Evolutionary conservation across 2,797 vertebrate species (phyloP), one percentile per base, ranked within the genome.

Genomic region (Gastrophryne carolinensis): DNA sequence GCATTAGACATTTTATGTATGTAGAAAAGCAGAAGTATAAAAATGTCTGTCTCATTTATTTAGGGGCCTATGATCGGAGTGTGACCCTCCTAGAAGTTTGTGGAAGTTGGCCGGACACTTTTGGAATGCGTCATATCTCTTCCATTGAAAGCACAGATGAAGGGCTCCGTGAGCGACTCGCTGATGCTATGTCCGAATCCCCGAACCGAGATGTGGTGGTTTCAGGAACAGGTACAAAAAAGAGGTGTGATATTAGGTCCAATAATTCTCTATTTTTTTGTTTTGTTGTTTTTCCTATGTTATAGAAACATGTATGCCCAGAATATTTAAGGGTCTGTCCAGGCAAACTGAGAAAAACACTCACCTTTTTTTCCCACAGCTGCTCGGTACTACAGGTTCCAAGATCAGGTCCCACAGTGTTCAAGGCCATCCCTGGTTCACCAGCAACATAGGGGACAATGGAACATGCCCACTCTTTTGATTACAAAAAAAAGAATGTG

Each of bases 101-200:
- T 0, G 96, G 97, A 73, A 99, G 97, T 87, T 99, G 97, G 97
- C 97, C 97, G 0, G 97, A 99, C 86, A 98, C 91, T 87, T 98
- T 98, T 0, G 94, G 95, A 5, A 89, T 98, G 29, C 91, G 95
- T 12, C 96, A 98, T 84, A 86, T 95, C 82, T 89, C 93, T 29
- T 96, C 94, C 21, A 85, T 92, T 41, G 97, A 99, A 72, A 89
- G 90, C 83, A 91, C 91, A 0, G 97, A 98, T 53, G 97, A 99
- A 84, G 96, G 96, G 58, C 94, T 99, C 32, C 89, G 96, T 19
- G 97, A 99, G 83, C 93, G 96, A 41, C 91, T 99, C 66, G 97
- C 97, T 0, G 97, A 99, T 0, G 97, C 97, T 58, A 99, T 99
- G 97, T 97, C 96, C 0, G 97, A 99, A 41, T 98, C 96, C 0